Percentiles rank a stretch among this genome's conserved stretches.
Conservation (phyloP, 2,797 vertebrate species). For the Borostomias antarcticus region DNA sequence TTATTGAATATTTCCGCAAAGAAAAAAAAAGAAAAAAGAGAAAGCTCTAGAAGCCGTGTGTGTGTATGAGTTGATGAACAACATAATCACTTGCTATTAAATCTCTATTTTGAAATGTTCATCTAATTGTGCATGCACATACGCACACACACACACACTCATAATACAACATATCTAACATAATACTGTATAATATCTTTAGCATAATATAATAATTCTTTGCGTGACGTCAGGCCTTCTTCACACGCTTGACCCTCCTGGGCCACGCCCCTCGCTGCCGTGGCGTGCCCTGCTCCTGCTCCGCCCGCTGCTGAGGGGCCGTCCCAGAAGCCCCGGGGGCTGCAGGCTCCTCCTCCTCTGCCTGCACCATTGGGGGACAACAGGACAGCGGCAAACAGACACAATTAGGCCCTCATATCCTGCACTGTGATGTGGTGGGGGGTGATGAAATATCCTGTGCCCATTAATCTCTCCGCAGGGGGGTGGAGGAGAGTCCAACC, state of each 20-base stretch:
- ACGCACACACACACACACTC: too few relatives aligned
- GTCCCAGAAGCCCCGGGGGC: constrained; percentile 39
- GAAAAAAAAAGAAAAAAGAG: not conserved
- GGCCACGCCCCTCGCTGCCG: constrained; percentile 29
- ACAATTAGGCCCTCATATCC: constrained; percentile 66
- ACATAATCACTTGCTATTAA: not conserved
- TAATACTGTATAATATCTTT: too few relatives aligned
- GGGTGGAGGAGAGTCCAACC: constrained; percentile 68
- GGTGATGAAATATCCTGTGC: constrained; percentile 74
- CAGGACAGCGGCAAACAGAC: constrained; percentile 56
- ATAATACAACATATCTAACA: not conserved
- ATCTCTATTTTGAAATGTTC: not conserved
- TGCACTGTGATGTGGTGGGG: constrained; percentile 56
- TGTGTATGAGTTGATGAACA: not conserved
- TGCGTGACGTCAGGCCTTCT: constrained; percentile 30
- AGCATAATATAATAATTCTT: not conserved
- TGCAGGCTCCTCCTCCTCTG: constrained; percentile 52
- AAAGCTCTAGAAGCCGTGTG: not conserved
- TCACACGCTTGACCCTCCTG: constrained; percentile 51
- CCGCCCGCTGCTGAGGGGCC: constrained; percentile 18
- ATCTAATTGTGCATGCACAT: too few relatives aligned
- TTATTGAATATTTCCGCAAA: not conserved
- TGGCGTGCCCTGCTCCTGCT: constrained; percentile 33
- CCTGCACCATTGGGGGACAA: constrained; percentile 58
- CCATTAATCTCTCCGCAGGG: constrained; percentile 81